Base-by-base conservation (phyloP, 1,140 invertebrate species). In the Philotrypesis tridentata region DNA sequence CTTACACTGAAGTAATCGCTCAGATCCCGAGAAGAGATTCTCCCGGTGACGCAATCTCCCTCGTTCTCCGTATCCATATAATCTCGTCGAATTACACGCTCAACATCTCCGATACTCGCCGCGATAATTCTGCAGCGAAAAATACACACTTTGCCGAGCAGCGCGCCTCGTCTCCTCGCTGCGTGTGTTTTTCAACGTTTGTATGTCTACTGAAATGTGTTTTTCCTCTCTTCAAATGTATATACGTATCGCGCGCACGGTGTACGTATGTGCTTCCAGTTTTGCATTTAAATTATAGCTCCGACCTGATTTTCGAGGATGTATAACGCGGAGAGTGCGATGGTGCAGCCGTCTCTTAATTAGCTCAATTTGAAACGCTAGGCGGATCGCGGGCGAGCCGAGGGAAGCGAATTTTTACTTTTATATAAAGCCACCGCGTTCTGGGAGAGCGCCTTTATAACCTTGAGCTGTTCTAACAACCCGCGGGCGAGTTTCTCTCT, bases 341-440 rank as follows among this genome's bases (percentile, higher is more conserved):
- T n/a, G n/a, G n/a, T n/a, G n/a, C 48, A 7, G 9, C 48, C 21
- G 21, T 55, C 21, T 55, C 21, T 55, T 55, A 55, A 55, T 55
- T 55, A 55, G 48, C 48, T 55, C 48, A n/a, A 55, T 55, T 55
- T 29, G 31, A 70, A 33, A 29, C 68, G 61, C 61, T 29, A 68
- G 74, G 63, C 31, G 31, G 25, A 70, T 70, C 67, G 31, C 40
- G 23, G 61, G 72, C 48, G 83, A 86, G 83, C n/a, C n/a, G n/a
- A 65, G 25, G 14, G 27, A 65, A 29, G 25, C 61, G 2, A 25
- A 25, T 65, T 65, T 65, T 65, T 65, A 27, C 61, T 68, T 33
- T 78, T 55, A 31, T 23, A 55, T 21, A 61, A 27, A 23, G 27
- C 31, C 12, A 1, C 17, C 2, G 33, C 61, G 70, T 74, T 74